phyloP scores from a whole-genome alignment of 2,113 vertebrate species.

The Parus major region DNA sequence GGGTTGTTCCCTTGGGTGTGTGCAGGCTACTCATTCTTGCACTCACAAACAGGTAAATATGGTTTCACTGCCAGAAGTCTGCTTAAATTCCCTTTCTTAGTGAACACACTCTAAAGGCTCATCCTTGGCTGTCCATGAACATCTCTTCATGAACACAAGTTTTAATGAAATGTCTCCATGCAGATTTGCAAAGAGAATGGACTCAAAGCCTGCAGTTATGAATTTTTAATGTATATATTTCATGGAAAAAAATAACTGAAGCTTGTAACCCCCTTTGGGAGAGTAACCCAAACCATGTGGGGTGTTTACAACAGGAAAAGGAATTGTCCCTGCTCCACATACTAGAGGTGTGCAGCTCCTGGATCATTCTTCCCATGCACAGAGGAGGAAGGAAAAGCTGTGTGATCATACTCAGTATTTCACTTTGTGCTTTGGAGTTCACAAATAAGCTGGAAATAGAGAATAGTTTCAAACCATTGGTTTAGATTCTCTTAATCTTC shows the following conservation, averaged over 20 bases:
- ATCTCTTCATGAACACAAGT: not conserved
- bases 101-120: not conserved
- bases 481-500: not conserved
- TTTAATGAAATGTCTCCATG: not conserved
- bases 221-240: not conserved
- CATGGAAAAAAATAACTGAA: not conserved
- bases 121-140: not conserved
- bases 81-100: not conserved
- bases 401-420: not conserved
- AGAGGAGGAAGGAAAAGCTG: not conserved
- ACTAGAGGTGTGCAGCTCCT: not conserved
- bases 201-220: not conserved
- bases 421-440: not conserved
- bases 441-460: not conserved
- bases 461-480: not conserved
- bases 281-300: not conserved
- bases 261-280: not conserved
- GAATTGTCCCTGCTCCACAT: not conserved
- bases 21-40: not conserved
- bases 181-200: not conserved
- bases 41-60: not conserved
- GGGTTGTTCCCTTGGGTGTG: not conserved
- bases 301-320: not conserved
- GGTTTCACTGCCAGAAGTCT: not conserved
- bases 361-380: rapidly evolving